phyloP scores from a whole-genome alignment of 2,113 vertebrate genomes.

The Cyanoramphus novaezelandiae region DNA sequence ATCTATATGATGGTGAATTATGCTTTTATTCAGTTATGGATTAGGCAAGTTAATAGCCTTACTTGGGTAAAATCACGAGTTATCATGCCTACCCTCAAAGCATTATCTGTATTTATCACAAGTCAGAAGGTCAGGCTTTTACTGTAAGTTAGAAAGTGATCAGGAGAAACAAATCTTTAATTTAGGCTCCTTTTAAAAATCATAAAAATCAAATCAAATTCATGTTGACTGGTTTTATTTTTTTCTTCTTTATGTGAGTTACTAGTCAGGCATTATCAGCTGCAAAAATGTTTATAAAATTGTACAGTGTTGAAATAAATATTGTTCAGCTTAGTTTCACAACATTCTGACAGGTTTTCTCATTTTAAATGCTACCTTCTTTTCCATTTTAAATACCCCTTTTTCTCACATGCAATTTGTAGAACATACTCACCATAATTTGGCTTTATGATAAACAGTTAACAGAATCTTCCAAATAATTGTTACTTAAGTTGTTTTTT shows the following conservation, averaged over 20 bases:
- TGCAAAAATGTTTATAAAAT: background rate
- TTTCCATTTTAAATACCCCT: background rate
- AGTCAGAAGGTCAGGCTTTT: background rate
- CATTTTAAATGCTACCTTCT: background rate
- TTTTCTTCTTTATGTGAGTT: background rate
- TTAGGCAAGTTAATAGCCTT: background rate
- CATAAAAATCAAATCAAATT: background rate
- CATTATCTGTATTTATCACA: background rate
- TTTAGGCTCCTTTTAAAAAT: background rate
- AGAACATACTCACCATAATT: background rate
- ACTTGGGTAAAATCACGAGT: background rate
- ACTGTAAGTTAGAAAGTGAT: background rate
- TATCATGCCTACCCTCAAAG: rapidly evolving
- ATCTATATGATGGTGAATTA: background rate
- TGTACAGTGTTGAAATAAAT: background rate
- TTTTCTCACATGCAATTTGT: background rate
- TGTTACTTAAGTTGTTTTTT: background rate
- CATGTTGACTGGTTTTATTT: background rate
- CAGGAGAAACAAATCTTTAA: background rate
- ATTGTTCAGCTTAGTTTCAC: background rate
- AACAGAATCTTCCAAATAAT: background rate
- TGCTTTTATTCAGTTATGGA: background rate
- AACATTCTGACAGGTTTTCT: background rate
- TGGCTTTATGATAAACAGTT: background rate
- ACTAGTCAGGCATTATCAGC: background rate